Conservation (phyloP, 2,113 vertebrate species). For the Hymenochirus boettgeri region DNA sequence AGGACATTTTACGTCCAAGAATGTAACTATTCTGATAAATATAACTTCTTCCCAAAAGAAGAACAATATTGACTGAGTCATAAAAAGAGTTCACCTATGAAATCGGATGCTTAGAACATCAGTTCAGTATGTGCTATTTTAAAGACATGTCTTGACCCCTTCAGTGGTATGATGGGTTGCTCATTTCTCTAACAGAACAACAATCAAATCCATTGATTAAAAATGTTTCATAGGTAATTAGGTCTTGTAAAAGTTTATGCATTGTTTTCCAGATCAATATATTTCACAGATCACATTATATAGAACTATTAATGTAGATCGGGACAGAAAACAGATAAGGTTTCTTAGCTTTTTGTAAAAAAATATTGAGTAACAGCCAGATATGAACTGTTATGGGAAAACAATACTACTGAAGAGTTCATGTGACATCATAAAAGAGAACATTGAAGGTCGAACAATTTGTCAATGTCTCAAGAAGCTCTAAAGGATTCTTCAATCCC, state of each 20-base stretch:
- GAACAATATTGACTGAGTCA: too few species aligned
- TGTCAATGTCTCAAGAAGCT: conserved; percentile 38
- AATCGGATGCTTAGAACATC: too few species aligned
- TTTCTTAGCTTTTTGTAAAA: conserved; percentile 35
- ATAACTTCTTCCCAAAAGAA: too few species aligned
- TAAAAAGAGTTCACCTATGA: too few species aligned
- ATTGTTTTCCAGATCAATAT: conserved; percentile 26
- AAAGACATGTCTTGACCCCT: neutral
- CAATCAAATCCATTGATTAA: conserved; percentile 4
- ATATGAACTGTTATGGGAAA: conserved; percentile 40
- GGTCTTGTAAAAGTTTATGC: conserved; percentile 32
- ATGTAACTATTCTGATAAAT: too few species aligned
- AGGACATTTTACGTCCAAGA: too few species aligned
- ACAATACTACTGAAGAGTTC: conserved; percentile 38
- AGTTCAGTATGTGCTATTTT: too few species aligned
- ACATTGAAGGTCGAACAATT: conserved; percentile 39
- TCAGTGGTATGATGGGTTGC: neutral
- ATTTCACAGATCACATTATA: conserved; percentile 38
- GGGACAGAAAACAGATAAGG: conserved; percentile 27
- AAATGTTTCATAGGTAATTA: conserved; percentile 10
- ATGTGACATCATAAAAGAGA: conserved; percentile 39
- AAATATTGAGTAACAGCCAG: conserved; percentile 39
- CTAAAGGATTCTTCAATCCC: conserved; percentile 30
- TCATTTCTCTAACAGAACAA: neutral
- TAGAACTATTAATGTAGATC: conserved; percentile 24